phyloP scores from a whole-genome alignment of 1,140 invertebrate genomes.

The Sarcophaga peregrina region DNA sequence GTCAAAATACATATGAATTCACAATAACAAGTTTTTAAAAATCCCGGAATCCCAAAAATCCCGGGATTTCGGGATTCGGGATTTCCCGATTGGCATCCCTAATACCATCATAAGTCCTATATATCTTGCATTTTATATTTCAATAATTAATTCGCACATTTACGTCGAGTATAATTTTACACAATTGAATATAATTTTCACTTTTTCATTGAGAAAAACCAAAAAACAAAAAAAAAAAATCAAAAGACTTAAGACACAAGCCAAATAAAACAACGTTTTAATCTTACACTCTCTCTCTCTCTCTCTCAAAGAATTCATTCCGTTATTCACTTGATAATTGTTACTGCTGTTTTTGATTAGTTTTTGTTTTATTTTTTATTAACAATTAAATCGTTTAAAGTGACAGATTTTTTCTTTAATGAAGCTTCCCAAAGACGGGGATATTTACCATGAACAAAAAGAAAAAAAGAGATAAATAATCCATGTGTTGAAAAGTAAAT shows the following conservation, averaged over 20 bases:
- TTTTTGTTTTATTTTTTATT: not conserved
- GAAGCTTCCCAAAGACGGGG: not conserved
- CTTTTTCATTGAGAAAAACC: not conserved
- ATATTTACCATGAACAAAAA: not conserved
- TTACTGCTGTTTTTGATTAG: not conserved
- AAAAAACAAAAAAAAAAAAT: not conserved
- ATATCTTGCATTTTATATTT: too few species aligned
- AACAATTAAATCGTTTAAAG: conserved; percentile 4
- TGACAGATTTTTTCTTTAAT: not conserved
- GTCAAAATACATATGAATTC: too few species aligned
- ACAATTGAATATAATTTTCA: not conserved
- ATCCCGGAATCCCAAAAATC: too few species aligned
- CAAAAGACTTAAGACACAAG: conserved; percentile 9
- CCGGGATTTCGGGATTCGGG: too few species aligned
- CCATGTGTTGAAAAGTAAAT: not conserved
- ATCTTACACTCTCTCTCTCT: not conserved
- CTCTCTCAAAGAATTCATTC: not conserved
- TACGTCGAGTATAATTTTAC: not conserved
- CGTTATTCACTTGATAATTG: not conserved
- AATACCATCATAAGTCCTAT: too few species aligned
- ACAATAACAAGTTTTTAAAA: too few species aligned
- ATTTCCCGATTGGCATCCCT: too few species aligned
- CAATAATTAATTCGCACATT: not conserved
- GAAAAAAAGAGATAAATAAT: not conserved
- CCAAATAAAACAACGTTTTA: not conserved